Evolutionary conservation across 2,797 vertebrate genomes (phyloP).

Genomic region (Smutsia gigantea): DNA sequence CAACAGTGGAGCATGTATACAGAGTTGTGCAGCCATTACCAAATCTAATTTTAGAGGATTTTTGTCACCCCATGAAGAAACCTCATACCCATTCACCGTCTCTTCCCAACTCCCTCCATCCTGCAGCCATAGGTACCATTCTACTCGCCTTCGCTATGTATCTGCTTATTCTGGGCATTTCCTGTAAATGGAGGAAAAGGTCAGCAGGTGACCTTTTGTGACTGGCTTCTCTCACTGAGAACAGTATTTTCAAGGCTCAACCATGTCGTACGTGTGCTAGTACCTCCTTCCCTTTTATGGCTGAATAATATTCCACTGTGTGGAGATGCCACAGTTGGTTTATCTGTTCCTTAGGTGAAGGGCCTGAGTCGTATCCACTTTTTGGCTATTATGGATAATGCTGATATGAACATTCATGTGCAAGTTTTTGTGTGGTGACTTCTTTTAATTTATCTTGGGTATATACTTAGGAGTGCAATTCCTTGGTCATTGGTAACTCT

Average conservation of each 20-base stretch:
- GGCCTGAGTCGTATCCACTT: background rate
- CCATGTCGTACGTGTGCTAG: fast-evolving
- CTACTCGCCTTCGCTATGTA: background rate
- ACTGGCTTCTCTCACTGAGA: background rate
- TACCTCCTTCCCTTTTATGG: background rate
- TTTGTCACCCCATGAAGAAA: background rate
- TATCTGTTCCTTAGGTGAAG: background rate
- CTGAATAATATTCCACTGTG: background rate
- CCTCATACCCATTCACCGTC: background rate
- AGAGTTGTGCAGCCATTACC: no score
- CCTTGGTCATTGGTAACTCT: background rate
- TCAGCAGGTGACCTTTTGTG: background rate
- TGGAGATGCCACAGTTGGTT: background rate
- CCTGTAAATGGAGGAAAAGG: background rate
- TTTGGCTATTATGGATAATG: background rate
- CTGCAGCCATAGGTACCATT: background rate
- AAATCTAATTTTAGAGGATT: background rate
- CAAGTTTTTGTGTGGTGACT: background rate
- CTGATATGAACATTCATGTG: background rate
- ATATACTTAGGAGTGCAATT: background rate
- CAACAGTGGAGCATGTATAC: background rate
- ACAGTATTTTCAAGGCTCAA: background rate
- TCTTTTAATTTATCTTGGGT: background rate
- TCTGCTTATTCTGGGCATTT: background rate
- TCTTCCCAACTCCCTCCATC: background rate